Percentiles rank a stretch among this genome's conserved stretches.
Evolutionary conservation across 1,140 invertebrate species (phyloP).

Genomic region (Hycleus phaleratus): DNA sequence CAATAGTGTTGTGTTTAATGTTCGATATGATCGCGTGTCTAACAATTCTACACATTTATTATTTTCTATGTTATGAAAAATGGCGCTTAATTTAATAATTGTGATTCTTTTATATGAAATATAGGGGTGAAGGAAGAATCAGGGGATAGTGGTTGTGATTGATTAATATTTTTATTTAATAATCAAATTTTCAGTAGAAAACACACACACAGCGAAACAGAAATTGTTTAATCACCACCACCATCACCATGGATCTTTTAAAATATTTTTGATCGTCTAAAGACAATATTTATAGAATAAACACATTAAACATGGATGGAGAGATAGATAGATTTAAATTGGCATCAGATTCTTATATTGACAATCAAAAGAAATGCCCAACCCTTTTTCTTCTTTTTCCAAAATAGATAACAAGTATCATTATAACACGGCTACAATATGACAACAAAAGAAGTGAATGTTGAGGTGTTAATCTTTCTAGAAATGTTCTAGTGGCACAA

Average conservation of each 20-base stretch:
- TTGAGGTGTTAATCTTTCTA: slow-evolving; percentile 29
- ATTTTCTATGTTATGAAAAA: slow-evolving; percentile 7
- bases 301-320: background rate
- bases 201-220: too few relatives aligned
- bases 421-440: slow-evolving; percentile 23
- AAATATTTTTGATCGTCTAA: background rate
- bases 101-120: slow-evolving; percentile 1
- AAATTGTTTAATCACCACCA: too few relatives aligned
- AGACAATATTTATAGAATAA: slow-evolving; percentile 6
- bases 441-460: slow-evolving; percentile 19
- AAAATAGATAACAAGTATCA: slow-evolving; percentile 27
- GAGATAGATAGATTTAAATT: background rate
- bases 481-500: slow-evolving; percentile 27
- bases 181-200: background rate
- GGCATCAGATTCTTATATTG: slow-evolving; percentile 1
- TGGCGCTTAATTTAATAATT: slow-evolving; percentile 15
- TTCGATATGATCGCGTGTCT: slow-evolving; percentile 7
- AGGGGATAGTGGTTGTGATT: background rate
- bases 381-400: slow-evolving; percentile 1
- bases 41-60: slow-evolving; percentile 8
- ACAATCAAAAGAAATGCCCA: slow-evolving; percentile 10
- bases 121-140: background rate
- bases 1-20: background rate
- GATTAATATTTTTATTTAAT: slow-evolving; percentile 3
- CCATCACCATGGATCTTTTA: too few relatives aligned